Evolutionary conservation across 1,140 invertebrate species (phyloP).

Genomic region (Octopus sinensis): DNA sequence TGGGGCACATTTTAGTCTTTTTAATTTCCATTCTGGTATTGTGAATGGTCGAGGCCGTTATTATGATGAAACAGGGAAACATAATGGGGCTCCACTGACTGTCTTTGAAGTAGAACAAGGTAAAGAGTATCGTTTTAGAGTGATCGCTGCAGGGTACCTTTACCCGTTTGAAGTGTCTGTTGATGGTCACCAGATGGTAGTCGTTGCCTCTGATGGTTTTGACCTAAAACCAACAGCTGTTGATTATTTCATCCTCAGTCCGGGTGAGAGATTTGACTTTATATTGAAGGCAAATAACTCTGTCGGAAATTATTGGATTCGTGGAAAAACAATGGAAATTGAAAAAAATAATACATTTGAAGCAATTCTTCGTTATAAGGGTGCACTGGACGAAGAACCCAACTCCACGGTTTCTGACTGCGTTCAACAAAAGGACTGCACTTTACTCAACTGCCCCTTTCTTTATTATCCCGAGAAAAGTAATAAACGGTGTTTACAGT

Average conservation of each 20-base stretch:
- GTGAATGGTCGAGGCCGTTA: conserved; percentile 49
- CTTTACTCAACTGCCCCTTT: not conserved
- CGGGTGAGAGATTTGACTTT: conserved; percentile 83
- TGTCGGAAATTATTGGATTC: conserved; percentile 78
- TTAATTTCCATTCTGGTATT: conserved; percentile 39
- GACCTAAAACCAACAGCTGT: conserved; percentile 71
- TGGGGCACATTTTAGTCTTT: conserved; percentile 31
- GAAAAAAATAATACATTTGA: conserved; percentile 25
- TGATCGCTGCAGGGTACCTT: conserved; percentile 38
- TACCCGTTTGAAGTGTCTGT: conserved; percentile 65
- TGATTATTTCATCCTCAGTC: conserved; percentile 43
- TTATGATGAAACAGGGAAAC: conserved; percentile 23
- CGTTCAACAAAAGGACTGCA: no score
- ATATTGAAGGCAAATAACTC: conserved; percentile 72
- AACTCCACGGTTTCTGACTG: no score
- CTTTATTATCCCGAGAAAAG: no score
- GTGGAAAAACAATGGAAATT: conserved; percentile 59
- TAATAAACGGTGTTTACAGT: no score
- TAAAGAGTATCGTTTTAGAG: conserved; percentile 41
- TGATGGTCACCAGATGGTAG: conserved; percentile 75
- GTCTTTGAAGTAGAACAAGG: conserved; percentile 33
- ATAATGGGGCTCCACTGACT: conserved; percentile 42
- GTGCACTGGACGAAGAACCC: conserved; percentile 62
- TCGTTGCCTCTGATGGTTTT: conserved; percentile 78
- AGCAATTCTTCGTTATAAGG: conserved; percentile 77